These are phyloP conservation scores for Oxyruncus cristatus DNA, from an alignment of 2,113 vertebrate species.

Conservation along the genomic window DNA sequence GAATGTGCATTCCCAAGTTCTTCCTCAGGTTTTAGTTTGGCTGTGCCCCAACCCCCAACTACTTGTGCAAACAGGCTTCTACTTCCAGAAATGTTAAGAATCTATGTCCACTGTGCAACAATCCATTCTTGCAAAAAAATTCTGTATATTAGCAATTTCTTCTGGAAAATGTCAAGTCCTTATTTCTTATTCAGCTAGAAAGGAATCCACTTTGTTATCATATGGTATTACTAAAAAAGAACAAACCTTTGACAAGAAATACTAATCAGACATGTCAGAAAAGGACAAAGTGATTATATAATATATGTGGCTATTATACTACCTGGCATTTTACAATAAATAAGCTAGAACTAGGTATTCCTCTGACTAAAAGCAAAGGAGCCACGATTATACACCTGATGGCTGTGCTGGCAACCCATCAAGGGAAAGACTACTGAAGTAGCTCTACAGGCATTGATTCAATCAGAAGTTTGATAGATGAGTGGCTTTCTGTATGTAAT, in stretches of 20 bases:
- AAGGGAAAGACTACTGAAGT: background rate
- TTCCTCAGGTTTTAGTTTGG: background rate
- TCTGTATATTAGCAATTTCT: background rate
- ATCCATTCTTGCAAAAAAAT: background rate
- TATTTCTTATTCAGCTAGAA: background rate
- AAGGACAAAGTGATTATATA: background rate
- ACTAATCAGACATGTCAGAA: background rate
- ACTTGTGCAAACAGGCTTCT: background rate
- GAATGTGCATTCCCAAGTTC: background rate
- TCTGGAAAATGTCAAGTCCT: background rate
- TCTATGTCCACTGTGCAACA: background rate
- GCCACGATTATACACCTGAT: background rate
- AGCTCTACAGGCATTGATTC: background rate
- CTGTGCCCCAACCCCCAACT: rapidly evolving
- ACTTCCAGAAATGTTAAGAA: background rate
- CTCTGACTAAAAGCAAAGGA: background rate
- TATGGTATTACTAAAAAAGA: background rate
- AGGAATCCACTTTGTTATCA: background rate
- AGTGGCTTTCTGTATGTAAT: background rate
- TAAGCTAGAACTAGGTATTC: background rate
- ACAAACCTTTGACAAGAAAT: background rate
- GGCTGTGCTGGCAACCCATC: background rate
- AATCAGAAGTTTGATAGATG: background rate
- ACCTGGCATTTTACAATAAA: background rate
- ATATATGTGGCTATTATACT: background rate